Evolutionary conservation across 1,140 invertebrate species (phyloP), one percentile per base, ranked within the genome.

Genomic region (Monochamus saltuarius): DNA sequence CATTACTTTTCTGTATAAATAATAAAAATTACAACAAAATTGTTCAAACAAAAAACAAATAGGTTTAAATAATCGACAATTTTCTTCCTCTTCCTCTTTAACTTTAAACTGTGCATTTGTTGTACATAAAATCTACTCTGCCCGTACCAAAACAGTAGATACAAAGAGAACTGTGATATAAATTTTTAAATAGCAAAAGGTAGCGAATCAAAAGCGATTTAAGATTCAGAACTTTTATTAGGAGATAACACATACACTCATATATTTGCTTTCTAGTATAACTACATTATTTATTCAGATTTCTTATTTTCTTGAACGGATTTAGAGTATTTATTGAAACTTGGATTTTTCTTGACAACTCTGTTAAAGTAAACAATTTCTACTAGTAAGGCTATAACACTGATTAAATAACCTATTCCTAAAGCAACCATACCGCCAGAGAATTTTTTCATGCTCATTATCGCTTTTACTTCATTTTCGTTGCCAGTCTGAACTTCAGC

Each of bases 371-470:
- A 79, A 51, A 84, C 63, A 29, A 83, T 77, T 79, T 91, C 89
- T 1, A 73, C 73, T 6, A 85, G 59, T 0, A 91, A 71, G 40
- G 78, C 76, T 1, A 85, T 10, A 3, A 84, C 67, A 60, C 86
- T 82, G 3, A 88, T 54, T 49, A 82, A 73, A 74, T 89, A 91
- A 9, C 89, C 90, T 37, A 87, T 80, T 3, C 65, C 79, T 22
- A 92, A 69, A 8, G 85, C 86, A 42, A 90, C 82, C 57, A 91
- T 80, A 9, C 87, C 89, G 19, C 88, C 89, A 74, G 89, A 87
- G 34, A 92, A 80, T 69, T 92, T 92, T 43, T 82, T 79, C 61
- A 91, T 79, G 75, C 89, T 85, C 78, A 91, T 87, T 1, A 90
- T 68, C 34, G 89, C 89, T 75, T 89, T 88, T 9, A 82, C 72